Base-by-base conservation (phyloP, 2,797 vertebrate species). In the Fistularia tabacaria region DNA sequence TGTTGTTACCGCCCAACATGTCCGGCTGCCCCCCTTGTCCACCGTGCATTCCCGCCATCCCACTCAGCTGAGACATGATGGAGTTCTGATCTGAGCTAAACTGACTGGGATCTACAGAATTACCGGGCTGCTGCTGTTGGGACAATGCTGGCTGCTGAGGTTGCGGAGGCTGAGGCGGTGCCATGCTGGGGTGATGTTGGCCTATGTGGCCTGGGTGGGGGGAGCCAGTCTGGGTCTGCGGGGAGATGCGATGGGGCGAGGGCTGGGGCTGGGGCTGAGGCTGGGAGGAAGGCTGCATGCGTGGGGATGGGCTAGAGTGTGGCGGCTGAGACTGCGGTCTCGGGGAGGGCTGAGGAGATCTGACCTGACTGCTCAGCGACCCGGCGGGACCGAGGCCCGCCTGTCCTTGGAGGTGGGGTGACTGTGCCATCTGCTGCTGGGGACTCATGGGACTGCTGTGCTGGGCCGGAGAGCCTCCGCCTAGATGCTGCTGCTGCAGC, bases 401-500 rank as follows among this genome's bases (percentile, higher is more conserved):
- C 81, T 97, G 95, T 81, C 94, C 93, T 84, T 96, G 95, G 6
- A 96, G 93, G 67, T 95, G 95, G 68, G 96, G 95, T 40, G 96
- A 94, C 68, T 93, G 94, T 14, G 90, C 90, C 85, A 92, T 82
- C 62, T 87, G 90, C 55, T 94, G 92, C 25, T 92, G 91, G 55
- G 97, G 96, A 61, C 97, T 99, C 94, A 99, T 97, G 36, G 96
- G 96, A 64, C 94, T 96, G 81, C 87, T 95, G 90, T 90, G 94
- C 77, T 85, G 97, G 80, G 74, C 95, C 71, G 91, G 91, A 49
- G 91, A 92, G 46, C 87, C 88, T 10, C 93, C 94, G 57, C 94
- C 92, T 36, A 95, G 91, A 57, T 96, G 95, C 73, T 96, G 93
- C 77, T 95, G 92, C 67, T 91, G 91, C 56, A 98, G 91, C 38